phyloP scores from a whole-genome alignment of 1,140 invertebrate genomes.

The Drosophila virilis region DNA sequence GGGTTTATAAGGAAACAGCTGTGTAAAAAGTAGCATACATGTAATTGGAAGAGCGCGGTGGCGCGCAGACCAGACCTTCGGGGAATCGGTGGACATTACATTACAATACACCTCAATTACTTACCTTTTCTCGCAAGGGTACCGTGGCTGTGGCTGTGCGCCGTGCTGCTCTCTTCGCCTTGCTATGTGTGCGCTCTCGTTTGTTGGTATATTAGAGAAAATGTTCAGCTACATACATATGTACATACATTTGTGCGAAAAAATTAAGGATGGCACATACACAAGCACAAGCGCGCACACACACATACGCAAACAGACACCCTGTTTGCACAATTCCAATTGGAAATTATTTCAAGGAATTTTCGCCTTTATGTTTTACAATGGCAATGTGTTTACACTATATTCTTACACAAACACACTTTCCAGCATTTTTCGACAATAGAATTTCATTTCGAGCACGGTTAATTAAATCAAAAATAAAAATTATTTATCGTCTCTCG shows the following conservation, averaged over 20 bases:
- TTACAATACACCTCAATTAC: slow-evolving; percentile 59
- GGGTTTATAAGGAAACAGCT: slow-evolving; percentile 23
- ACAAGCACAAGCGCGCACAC: slow-evolving; percentile 51
- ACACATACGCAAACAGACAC: slow-evolving; percentile 60
- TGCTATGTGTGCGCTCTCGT: slow-evolving; percentile 54
- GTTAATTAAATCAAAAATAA: slow-evolving; percentile 43
- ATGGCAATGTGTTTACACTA: slow-evolving; percentile 40
- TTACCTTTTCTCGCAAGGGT: slow-evolving; percentile 59
- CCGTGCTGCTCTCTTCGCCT: slow-evolving; percentile 38
- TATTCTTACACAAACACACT: slow-evolving; percentile 50
- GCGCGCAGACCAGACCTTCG: slow-evolving; percentile 39
- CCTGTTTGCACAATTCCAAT: slow-evolving; percentile 72
- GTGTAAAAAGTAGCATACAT: slow-evolving; percentile 27
- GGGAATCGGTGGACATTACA: slow-evolving; percentile 54
- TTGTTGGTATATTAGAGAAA: slow-evolving; percentile 80
- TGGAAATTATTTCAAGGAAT: slow-evolving; percentile 55
- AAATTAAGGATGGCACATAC: slow-evolving; percentile 73
- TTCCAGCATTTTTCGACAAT: slow-evolving; percentile 53
- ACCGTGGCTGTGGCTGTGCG: slow-evolving; percentile 43
- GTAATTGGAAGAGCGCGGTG: slow-evolving; percentile 32
- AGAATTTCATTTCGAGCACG: slow-evolving; percentile 53
- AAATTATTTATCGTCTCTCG: slow-evolving; percentile 50
- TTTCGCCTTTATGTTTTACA: slow-evolving; percentile 40
- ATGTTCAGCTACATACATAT: slow-evolving; percentile 66
- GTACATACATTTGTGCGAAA: slow-evolving; percentile 63